Conservation (phyloP, 2,888 invertebrate species). For the Temnothorax unifasciatus region DNA sequence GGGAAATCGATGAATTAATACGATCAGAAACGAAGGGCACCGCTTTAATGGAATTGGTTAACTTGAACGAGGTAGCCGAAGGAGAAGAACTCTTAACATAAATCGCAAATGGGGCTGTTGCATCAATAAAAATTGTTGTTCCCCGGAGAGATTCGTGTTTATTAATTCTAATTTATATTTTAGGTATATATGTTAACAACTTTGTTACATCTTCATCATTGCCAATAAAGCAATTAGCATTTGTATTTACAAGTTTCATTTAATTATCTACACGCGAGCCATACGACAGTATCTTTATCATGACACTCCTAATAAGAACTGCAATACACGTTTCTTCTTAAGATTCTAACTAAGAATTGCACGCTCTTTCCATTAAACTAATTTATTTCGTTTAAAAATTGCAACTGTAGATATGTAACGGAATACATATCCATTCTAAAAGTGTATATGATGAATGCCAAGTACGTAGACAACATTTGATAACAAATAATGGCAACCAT, state of each 20-base stretch:
- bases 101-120: conserved; percentile 55
- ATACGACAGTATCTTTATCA: background rate
- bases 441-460: background rate
- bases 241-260: conserved; percentile 47
- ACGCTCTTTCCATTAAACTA: conserved; percentile 11
- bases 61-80: conserved; percentile 96
- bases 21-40: conserved; percentile 94
- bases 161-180: conserved; percentile 32
- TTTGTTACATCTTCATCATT: conserved; percentile 29
- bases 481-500: conserved; percentile 2
- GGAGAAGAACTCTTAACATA: conserved; percentile 92
- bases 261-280: conserved; percentile 31
- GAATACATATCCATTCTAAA: conserved; percentile 20
- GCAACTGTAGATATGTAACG: conserved; percentile 36
- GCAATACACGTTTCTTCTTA: background rate
- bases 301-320: background rate
- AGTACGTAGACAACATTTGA: background rate
- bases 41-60: conserved; percentile 96
- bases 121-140: background rate
- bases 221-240: conserved; percentile 7
- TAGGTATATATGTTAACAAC: conserved; percentile 20
- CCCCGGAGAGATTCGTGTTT: background rate
- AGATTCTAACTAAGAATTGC: background rate
- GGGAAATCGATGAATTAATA: conserved; percentile 95
- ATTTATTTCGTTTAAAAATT: conserved; percentile 58